Base-by-base conservation (phyloP, 2,113 vertebrate genomes). In the Nicator chloris region DNA sequence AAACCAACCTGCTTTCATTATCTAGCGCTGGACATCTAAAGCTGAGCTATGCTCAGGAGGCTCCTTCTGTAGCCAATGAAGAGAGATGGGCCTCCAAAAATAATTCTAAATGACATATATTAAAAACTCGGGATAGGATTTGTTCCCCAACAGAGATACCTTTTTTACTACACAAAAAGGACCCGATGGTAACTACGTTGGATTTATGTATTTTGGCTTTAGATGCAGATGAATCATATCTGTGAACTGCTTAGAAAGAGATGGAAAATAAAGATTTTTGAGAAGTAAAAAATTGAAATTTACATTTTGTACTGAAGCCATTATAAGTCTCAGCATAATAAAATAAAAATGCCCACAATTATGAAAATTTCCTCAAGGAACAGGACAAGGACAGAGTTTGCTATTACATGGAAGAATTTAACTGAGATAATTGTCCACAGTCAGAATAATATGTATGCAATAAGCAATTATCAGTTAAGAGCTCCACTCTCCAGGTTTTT, bases 121-220 rank as follows among this genome's bases (percentile, higher is more conserved):
- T 50, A 42, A 63, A 84, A 90, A 39, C 4, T 40, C 63, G 54
- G 28, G 35, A 39, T 54, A 82, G 45, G 42, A 42, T 45, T 40
- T 9, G 21, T 33, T 21, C 33, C 18, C 4, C 44, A 75, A 14
- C 9, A 54, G 37, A 53, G 17, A 50, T 16, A 30, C 0, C 2
- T 42, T 71, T 69, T 64, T 51, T 37, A 40, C 22, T 42, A 24
- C 33, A 71, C 5, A 10, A 9, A 59, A 88, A 47, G 13, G 16
- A 72, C 4, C 2, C 39, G 66, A 69, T 8, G 3, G 4, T 86
- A 53, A 45, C 13, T 33, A 33, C 0, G 0, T 35, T 66, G 61
- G 19, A 72, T 51, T 10, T 45, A 5, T 30, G 16, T 44, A 13
- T 18, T 88, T 88, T 64, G 7, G 26, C 42, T 83, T 83, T 65